These are phyloP conservation scores for Zaprionus taronus DNA, from an alignment of 1,140 invertebrate species.

Conservation along the genomic window DNA sequence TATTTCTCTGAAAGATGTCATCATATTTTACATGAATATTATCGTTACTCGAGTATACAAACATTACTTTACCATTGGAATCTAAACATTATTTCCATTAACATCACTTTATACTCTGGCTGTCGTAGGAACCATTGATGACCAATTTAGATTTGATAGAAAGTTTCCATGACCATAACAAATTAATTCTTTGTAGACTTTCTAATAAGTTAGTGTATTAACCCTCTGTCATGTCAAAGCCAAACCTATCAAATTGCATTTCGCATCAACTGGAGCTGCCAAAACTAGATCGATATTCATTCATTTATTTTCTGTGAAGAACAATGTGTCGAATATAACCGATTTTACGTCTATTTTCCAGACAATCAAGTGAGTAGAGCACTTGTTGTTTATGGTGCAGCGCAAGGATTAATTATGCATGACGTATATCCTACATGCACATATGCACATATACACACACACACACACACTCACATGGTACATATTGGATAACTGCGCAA, in stretches of 20 bases:
- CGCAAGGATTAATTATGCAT: conserved; percentile 3
- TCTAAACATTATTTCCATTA: too few relatives aligned
- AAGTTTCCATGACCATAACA: too few relatives aligned
- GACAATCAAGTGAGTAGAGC: not conserved
- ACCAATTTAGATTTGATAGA: too few relatives aligned
- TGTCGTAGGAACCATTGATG: too few relatives aligned
- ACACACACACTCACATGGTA: not conserved
- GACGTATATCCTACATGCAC: not conserved
- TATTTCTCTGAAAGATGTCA: too few relatives aligned
- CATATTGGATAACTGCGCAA: not conserved
- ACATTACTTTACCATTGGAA: too few relatives aligned
- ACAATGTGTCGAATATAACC: not conserved
- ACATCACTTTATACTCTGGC: too few relatives aligned
- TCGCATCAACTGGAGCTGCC: too few relatives aligned
- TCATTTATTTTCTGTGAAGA: not conserved
- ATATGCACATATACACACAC: not conserved
- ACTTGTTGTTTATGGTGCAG: not conserved
- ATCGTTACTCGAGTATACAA: too few relatives aligned
- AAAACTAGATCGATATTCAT: not conserved
- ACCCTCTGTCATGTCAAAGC: not conserved
- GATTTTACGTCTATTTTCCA: not conserved
- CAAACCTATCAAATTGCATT: not conserved
- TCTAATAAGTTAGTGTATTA: too few relatives aligned
- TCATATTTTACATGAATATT: too few relatives aligned
- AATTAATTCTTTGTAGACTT: too few relatives aligned